phyloP scores from a whole-genome alignment of 2,888 invertebrate genomes.

The Chloromyia formosa region DNA sequence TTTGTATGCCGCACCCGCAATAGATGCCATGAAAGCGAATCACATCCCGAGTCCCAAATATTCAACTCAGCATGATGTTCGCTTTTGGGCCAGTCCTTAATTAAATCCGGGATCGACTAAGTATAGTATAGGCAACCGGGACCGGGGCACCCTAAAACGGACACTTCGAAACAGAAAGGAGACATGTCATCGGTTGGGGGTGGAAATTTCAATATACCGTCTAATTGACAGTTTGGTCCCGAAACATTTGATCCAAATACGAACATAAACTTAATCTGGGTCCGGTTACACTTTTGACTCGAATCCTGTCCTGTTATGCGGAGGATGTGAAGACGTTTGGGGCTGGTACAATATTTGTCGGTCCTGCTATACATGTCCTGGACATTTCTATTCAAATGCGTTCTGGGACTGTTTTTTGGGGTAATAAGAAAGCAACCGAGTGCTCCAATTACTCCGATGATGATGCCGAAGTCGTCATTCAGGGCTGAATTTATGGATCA shows the following conservation, averaged over 20 bases:
- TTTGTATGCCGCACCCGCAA: too few relatives aligned
- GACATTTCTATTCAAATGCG: slow-evolving; percentile 39
- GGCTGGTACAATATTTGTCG: slow-evolving; percentile 32
- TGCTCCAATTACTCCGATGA: slow-evolving; percentile 40
- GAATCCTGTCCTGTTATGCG: background rate
- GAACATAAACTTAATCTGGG: slow-evolving; percentile 41
- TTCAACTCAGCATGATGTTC: slow-evolving; percentile 3
- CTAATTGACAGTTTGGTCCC: slow-evolving; percentile 43
- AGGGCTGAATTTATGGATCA: slow-evolving; percentile 36
- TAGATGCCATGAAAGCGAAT: too few relatives aligned
- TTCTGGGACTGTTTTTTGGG: slow-evolving; percentile 15
- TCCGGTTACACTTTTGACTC: background rate
- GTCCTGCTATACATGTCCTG: background rate
- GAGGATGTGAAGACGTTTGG: background rate
- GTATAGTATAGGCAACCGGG: background rate
- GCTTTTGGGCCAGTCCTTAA: slow-evolving; percentile 27
- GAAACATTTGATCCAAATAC: slow-evolving; percentile 43
- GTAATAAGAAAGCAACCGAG: slow-evolving; percentile 38
- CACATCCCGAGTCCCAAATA: too few relatives aligned
- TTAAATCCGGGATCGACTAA: slow-evolving; percentile 19
- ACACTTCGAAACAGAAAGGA: slow-evolving; percentile 21
- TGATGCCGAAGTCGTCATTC: slow-evolving; percentile 30
- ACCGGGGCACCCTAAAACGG: too few relatives aligned
- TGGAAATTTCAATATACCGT: slow-evolving; percentile 30
- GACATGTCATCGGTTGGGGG: slow-evolving; percentile 21